Base-by-base conservation (phyloP, 2,113 vertebrate genomes). In the Toxostoma redivivum region DNA sequence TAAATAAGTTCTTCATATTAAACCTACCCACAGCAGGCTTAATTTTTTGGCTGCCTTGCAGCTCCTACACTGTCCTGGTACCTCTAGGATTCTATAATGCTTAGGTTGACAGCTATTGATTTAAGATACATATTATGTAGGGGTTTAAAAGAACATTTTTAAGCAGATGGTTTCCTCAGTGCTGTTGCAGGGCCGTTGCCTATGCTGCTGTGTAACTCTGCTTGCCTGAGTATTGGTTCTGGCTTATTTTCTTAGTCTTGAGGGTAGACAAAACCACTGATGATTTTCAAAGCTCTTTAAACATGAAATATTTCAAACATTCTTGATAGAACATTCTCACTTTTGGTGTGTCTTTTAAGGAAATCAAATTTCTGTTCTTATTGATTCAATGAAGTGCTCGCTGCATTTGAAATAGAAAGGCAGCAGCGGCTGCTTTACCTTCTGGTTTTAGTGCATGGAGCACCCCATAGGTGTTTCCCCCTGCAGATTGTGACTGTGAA, bases 401-500 rank as follows among this genome's bases (percentile, higher is more conserved):
- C 76, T 88, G 76, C 0, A 3, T 74, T 74, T 47, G 81, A 79
- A 85, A 74, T 19, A 23, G 38, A 76, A 56, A 73, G 73, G 13
- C 47, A 81, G 56, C 62, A n/a, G 65, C 24, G 25, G 45, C 54
- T 70, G 54, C 56, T 93, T 58, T 33, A 11, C 51, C 67, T 87
- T 69, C 78, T 73, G 50, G 10, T 11, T 86, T 48, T 11, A 37
- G 54, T 23, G 66, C 40, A 17, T 2, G 0, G 74, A 80, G 77
- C 18, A 0, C 11, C 67, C 24, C 6, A 2, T 57, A 40, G 78
- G 56, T 70, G 67, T 30, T 73, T 85, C 60, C 72, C 57, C 50
- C 58, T 92, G 62, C 97, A 99, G 99, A 98, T 99, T 22, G 98
- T 99, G 60, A 99, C 99, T 0, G 99, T 99, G 87, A 99, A 99